phyloP scores from a whole-genome alignment of 2,797 vertebrate species.

The Clangula hyemalis region DNA sequence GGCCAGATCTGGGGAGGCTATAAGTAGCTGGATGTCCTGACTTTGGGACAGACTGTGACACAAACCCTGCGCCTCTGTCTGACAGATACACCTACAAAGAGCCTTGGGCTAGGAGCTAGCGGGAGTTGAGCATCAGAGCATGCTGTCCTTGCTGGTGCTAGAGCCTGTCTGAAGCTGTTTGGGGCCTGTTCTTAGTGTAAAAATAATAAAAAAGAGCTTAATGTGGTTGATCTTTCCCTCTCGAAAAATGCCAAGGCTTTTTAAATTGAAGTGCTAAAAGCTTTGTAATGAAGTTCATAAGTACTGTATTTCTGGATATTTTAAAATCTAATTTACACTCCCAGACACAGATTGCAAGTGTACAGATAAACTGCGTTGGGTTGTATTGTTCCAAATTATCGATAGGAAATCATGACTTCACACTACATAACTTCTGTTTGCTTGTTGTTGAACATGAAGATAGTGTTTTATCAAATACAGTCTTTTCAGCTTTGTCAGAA shows the following conservation, averaged over 20 bases:
- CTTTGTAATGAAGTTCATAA: neutral
- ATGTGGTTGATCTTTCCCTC: neutral
- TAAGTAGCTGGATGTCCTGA: neutral
- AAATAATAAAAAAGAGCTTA: neutral
- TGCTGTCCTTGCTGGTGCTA: neutral
- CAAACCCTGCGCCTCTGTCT: fast-evolving
- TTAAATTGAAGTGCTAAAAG: neutral
- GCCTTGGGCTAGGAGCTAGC: neutral
- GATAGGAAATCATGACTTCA: neutral
- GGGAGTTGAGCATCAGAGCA: neutral
- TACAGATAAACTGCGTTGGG: neutral
- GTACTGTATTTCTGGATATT: neutral
- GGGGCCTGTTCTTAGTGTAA: neutral
- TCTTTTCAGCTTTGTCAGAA: neutral
- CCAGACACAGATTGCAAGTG: neutral
- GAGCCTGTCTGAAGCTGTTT: neutral
- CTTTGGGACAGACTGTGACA: neutral
- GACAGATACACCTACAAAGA: neutral
- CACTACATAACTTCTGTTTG: neutral
- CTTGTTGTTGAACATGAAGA: neutral
- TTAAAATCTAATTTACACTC: neutral
- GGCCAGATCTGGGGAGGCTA: neutral
- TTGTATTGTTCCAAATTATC: neutral
- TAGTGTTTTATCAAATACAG: neutral
- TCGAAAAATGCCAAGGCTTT: neutral